Evolutionary conservation across 2,888 invertebrate genomes (phyloP).

Genomic region (Pyrochroa serraticornis): DNA sequence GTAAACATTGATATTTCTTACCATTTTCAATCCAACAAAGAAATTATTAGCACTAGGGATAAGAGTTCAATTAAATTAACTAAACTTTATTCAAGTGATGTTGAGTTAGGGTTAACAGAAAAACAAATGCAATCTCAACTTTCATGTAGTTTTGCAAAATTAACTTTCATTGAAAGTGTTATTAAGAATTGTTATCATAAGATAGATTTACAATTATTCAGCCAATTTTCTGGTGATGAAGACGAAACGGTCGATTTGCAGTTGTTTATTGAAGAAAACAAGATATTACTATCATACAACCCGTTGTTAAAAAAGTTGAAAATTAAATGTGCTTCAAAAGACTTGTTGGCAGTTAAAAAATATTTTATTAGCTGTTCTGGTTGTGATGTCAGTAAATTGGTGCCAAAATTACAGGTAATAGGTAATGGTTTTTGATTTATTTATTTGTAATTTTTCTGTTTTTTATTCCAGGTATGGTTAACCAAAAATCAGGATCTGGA

Average conservation of each 20-base stretch:
- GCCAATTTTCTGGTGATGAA: slow-evolving; percentile 35
- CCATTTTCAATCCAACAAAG: slow-evolving; percentile 41
- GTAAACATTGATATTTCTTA: slow-evolving; percentile 48
- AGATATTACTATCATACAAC: background rate
- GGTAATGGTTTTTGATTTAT: background rate
- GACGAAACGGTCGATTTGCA: slow-evolving; percentile 6
- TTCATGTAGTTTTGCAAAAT: slow-evolving; percentile 34
- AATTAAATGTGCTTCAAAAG: background rate
- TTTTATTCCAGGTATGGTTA: background rate
- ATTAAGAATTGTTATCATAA: slow-evolving; percentile 48
- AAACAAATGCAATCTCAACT: slow-evolving; percentile 37
- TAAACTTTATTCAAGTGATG: slow-evolving; percentile 26
- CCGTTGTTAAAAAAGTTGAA: background rate
- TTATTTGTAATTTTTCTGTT: background rate
- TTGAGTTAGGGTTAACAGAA: background rate
- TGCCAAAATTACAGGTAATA: slow-evolving; percentile 1
- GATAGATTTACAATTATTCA: slow-evolving; percentile 42
- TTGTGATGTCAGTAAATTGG: background rate
- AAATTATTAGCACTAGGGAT: slow-evolving; percentile 21
- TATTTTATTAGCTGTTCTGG: background rate
- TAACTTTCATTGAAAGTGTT: slow-evolving; percentile 41
- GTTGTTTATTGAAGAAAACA: background rate
- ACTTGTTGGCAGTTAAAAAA: background rate
- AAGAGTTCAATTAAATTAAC: slow-evolving; percentile 34
- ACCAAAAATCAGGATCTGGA: background rate